Conservation (phyloP, 2,113 vertebrate genomes). For the Trogon melanurus region DNA sequence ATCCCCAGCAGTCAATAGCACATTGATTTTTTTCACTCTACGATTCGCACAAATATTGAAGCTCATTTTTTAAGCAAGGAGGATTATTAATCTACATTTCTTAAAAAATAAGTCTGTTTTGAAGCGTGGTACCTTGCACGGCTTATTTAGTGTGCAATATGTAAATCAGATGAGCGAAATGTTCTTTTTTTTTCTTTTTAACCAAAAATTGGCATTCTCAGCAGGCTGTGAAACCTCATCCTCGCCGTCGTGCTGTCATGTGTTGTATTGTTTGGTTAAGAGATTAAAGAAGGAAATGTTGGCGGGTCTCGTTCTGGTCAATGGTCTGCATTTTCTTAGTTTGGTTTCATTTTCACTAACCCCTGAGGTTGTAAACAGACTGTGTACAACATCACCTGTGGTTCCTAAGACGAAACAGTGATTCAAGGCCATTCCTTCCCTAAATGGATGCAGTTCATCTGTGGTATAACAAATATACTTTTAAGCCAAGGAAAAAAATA, state of each 20-base stretch:
- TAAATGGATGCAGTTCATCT: constrained; percentile 61
- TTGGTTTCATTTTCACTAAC: constrained; percentile 62
- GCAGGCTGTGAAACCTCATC: constrained; percentile 30
- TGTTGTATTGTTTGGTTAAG: constrained; percentile 42
- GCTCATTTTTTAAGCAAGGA: constrained; percentile 81
- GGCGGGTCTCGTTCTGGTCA: constrained; percentile 52
- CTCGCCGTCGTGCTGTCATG: constrained; percentile 16
- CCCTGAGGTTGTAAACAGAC: constrained; percentile 65
- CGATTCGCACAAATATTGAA: constrained; percentile 83
- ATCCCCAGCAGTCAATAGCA: constrained; percentile 79
- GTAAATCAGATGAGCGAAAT: constrained; percentile 21
- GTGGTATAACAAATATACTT: constrained; percentile 38
- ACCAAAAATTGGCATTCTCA: constrained; percentile 7
- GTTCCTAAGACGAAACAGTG: constrained; percentile 61
- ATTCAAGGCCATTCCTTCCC: constrained; percentile 49
- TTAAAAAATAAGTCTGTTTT: constrained; percentile 67
- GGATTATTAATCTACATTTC: constrained; percentile 80
- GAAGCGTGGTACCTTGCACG: constrained; percentile 36
- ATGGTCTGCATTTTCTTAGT: constrained; percentile 37
- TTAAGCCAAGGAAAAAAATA: constrained; percentile 21
- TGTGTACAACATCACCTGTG: constrained; percentile 66
- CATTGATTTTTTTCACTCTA: constrained; percentile 84
- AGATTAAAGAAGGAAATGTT: constrained; percentile 67
- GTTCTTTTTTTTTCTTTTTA: neutral
- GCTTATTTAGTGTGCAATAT: constrained; percentile 57